A percentile compares a stretch with the other conserved stretches of the same genome.
Evolutionary conservation across 2,797 vertebrate species (phyloP).

Genomic region (Calcarius lapponicus): DNA sequence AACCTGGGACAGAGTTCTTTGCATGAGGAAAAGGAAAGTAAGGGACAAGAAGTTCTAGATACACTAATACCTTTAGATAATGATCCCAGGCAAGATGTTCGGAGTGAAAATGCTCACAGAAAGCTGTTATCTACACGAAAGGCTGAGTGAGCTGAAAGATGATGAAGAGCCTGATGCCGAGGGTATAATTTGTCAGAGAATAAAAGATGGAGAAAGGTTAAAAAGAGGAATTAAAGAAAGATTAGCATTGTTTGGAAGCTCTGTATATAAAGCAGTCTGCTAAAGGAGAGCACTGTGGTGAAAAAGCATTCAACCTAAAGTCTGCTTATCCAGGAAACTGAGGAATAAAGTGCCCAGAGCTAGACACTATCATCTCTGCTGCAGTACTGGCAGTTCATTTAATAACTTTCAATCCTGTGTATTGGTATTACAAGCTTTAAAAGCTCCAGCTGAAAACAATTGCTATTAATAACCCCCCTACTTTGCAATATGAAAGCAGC

Average conservation of each 20-base stretch:
- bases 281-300: neutral
- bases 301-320: neutral
- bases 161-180: neutral
- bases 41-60: neutral
- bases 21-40: neutral
- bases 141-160: neutral
- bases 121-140: neutral
- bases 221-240: neutral
- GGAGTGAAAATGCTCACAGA: neutral
- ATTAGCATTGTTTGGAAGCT: neutral
- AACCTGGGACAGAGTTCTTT: neutral
- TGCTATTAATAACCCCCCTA: constrained; percentile 38
- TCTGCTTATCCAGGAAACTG: neutral
- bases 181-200: neutral
- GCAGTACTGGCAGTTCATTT: constrained; percentile 29
- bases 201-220: neutral
- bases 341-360: neutral
- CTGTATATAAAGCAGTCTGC: neutral
- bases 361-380: neutral
- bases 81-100: neutral
- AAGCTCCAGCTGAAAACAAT: constrained; percentile 53
- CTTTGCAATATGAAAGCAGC: constrained; percentile 48
- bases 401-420: constrained; percentile 36
- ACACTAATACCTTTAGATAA: neutral
- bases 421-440: constrained; percentile 51